phyloP scores from a whole-genome alignment of 2,113 vertebrate species.

The Mirza zaza region DNA sequence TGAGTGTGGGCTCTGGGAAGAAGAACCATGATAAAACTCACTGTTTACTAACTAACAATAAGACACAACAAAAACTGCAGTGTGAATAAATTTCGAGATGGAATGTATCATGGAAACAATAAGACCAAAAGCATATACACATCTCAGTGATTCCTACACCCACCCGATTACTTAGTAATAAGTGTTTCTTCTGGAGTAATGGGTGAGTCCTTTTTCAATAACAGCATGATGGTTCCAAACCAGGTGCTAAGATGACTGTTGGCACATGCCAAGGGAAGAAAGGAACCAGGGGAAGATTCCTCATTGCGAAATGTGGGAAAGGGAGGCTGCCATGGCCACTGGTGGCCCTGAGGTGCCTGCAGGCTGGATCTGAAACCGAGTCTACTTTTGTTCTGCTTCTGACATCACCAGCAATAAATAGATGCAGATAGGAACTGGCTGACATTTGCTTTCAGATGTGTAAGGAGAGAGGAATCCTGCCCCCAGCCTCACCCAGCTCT shows the following conservation, averaged over 20 bases:
- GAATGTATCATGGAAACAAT: background rate
- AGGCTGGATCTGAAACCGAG: slow-evolving; percentile 30
- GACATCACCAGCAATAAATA: slow-evolving; percentile 74
- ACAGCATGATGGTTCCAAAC: background rate
- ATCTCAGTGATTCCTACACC: background rate
- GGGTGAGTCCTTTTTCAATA: background rate
- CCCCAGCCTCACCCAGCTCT: background rate
- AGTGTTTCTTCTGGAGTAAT: background rate
- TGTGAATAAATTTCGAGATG: background rate
- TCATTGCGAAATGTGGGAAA: background rate
- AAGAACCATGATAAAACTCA: background rate
- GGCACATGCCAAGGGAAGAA: background rate
- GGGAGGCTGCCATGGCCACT: background rate
- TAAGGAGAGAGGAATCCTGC: slow-evolving; percentile 60
- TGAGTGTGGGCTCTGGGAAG: background rate
- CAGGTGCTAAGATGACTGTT: background rate
- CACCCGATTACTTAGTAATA: background rate
- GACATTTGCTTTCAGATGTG: slow-evolving; percentile 68
- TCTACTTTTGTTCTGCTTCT: slow-evolving; percentile 54
- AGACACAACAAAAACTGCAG: background rate
- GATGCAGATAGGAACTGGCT: slow-evolving; percentile 34
- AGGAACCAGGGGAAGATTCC: background rate
- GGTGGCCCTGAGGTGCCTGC: background rate
- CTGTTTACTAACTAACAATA: background rate
- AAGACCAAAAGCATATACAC: background rate